Evolutionary conservation across 2,888 invertebrate genomes (phyloP).

Genomic region (Chrysolina americana): DNA sequence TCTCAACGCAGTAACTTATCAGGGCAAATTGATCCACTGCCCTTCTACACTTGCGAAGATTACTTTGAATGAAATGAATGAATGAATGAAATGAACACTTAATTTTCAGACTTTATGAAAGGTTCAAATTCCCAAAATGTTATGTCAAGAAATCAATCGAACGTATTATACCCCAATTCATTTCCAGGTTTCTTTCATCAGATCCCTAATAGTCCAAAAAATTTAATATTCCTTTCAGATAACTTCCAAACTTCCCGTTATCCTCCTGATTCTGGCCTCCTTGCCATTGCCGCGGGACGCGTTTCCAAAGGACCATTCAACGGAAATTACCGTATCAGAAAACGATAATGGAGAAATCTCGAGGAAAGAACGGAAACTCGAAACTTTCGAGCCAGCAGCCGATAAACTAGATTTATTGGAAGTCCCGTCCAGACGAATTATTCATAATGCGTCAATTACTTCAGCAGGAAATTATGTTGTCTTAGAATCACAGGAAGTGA

Average conservation of each 20-base stretch:
- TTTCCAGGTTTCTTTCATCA: too few relatives aligned
- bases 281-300: slow-evolving; percentile 5
- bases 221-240: not conserved
- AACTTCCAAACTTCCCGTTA: not conserved
- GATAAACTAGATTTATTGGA: slow-evolving; percentile 28
- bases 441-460: slow-evolving; percentile 25
- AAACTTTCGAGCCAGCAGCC: slow-evolving; percentile 11
- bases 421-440: slow-evolving; percentile 28
- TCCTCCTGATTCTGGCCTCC: not conserved
- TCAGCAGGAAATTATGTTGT: not conserved
- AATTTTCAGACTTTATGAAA: too few relatives aligned
- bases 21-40: too few relatives aligned
- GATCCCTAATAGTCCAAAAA: not conserved
- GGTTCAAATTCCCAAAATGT: too few relatives aligned
- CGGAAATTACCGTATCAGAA: slow-evolving; percentile 18
- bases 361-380: not conserved
- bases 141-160: too few relatives aligned
- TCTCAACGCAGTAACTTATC: too few relatives aligned
- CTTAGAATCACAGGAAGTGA: not conserved
- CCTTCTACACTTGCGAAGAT: too few relatives aligned
- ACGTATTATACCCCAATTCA: too few relatives aligned
- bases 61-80: too few relatives aligned
- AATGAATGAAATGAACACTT: too few relatives aligned
- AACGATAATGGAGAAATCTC: slow-evolving; percentile 5
- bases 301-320: not conserved